Conservation (phyloP, 1,140 invertebrate species). For the Plodia interpunctella region DNA sequence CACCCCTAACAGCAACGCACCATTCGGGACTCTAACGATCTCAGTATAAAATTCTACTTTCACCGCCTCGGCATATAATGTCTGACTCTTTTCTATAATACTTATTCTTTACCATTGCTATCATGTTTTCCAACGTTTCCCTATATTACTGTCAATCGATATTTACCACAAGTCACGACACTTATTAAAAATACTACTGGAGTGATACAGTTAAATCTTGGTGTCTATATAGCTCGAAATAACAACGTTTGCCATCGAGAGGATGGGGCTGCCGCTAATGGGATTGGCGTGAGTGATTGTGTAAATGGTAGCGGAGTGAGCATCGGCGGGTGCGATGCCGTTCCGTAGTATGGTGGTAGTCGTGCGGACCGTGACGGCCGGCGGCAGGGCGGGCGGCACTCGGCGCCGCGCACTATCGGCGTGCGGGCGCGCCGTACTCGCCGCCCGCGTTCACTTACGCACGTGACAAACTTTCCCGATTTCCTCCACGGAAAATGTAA, state of each 20-base stretch:
- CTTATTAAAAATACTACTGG: neutral
- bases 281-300: slow-evolving; percentile 42
- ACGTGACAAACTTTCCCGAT: slow-evolving; percentile 72
- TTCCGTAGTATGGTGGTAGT: slow-evolving; percentile 12
- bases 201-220: slow-evolving; percentile 6
- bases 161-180: neutral
- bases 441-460: slow-evolving; percentile 47
- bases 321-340: slow-evolving; percentile 9
- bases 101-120: slow-evolving; percentile 22
- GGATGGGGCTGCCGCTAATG: slow-evolving; percentile 18
- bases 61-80: slow-evolving; percentile 28
- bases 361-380: slow-evolving; percentile 30
- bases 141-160: slow-evolving; percentile 29
- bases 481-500: slow-evolving; percentile 71
- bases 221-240: slow-evolving; percentile 13
- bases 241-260: neutral
- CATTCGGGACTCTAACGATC: slow-evolving; percentile 61
- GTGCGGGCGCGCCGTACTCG: slow-evolving; percentile 65
- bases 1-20: slow-evolving; percentile 62
- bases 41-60: slow-evolving; percentile 55
- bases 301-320: slow-evolving; percentile 33
- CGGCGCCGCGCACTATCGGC: slow-evolving; percentile 66
- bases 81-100: slow-evolving; percentile 24
- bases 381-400: slow-evolving; percentile 70
- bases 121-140: slow-evolving; percentile 33